Evolutionary conservation across 2,888 invertebrate genomes (phyloP).

Genomic region (Athalia rosae): DNA sequence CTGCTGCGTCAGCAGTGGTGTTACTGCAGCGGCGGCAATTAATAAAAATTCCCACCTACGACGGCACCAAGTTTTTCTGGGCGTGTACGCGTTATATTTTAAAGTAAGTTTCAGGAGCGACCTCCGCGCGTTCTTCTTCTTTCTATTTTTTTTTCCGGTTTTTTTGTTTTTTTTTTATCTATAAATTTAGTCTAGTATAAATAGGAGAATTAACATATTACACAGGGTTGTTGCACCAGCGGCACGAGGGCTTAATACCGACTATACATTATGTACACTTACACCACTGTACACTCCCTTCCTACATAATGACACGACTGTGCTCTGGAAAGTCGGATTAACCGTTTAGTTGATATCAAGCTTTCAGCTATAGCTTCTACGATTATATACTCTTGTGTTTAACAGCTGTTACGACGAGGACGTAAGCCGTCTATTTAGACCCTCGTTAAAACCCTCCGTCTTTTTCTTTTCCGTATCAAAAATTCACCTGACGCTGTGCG

Average conservation of each 20-base stretch:
- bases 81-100: neutral
- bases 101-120: neutral
- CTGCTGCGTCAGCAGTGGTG: no score
- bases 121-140: neutral
- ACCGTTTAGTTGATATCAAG: conserved; percentile 5
- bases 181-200: conserved; percentile 21
- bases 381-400: no score
- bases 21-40: no score
- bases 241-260: conserved; percentile 1
- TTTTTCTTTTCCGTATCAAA: no score
- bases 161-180: neutral
- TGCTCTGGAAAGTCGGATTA: neutral
- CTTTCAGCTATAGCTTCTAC: neutral
- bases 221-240: neutral
- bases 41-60: no score
- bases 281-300: no score
- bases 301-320: neutral
- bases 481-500: no score
- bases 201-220: conserved; percentile 20
- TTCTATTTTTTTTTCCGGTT: neutral
- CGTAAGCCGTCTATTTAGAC: neutral
- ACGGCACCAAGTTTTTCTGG: no score
- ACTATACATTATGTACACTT: no score
- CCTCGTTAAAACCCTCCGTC: neutral
- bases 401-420: neutral